Base-by-base conservation (phyloP, 2,888 invertebrate species). In the Pogonocherus hispidulus region DNA sequence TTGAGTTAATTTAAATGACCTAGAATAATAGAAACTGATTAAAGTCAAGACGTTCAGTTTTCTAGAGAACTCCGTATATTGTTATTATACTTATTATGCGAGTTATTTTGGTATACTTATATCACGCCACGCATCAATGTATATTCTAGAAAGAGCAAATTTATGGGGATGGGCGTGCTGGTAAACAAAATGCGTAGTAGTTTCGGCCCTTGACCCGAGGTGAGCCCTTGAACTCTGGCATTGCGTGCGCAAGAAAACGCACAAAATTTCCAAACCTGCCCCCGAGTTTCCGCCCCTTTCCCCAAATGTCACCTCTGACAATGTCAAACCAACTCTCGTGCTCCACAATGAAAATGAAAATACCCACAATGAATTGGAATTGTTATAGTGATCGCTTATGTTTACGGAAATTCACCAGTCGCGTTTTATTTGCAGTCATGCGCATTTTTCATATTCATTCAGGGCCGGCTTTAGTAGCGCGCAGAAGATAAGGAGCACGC, bases 191-290 rank as follows among this genome's bases (percentile, higher is more conserved):
- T 66, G 66, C 66, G 66, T 66, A 57, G 47, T 59, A 59, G 23
- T 16, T 59, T 27, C 70, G 76, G 79, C 75, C 82, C 82, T 82
- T 81, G 82, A 82, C 81, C 81, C 79, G 77, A 72, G 74, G 73
- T 75, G 71, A 76, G 80, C 78, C 81, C 82, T 82, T 82, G 82
- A 82, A 82, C 80, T 78, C 57, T 8, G 11, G 18, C n/a, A 32
- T 46, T 59, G 60, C 66, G 54, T 54, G 66, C 35, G 55, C 60
- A 54, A 32, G 66, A 60, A 44, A 44, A 44, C 54, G 23, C 19
- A 66, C 20, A 46, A 67, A 55, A 60, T 11, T 9, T 44, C 1
- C 47, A 27, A 16, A 35, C 16, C 14, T 56, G 44, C 66, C 66
- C 59, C 66, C 65, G 63, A 22, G 65, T 62, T 66, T 66, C 23